These are phyloP conservation scores for Jordanella pulchra DNA, from an alignment of 2,797 vertebrate genomes.

Conservation along the genomic window DNA sequence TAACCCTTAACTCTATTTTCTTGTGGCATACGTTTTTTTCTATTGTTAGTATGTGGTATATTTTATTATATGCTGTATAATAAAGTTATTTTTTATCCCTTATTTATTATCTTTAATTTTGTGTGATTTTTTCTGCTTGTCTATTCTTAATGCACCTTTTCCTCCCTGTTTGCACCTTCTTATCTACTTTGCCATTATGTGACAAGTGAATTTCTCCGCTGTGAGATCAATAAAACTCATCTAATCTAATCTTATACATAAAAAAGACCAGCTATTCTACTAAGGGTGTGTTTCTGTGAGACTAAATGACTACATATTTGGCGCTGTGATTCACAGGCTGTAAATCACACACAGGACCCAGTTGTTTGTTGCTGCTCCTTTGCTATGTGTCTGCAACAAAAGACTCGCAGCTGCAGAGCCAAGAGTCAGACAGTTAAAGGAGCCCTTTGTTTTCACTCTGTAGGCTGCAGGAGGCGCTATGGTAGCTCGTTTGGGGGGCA, in stretches of 20 bases:
- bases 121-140: no score
- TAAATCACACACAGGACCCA: slow-evolving; percentile 21
- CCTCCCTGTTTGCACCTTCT: no score
- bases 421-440: slow-evolving; percentile 5
- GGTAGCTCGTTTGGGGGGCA: slow-evolving; percentile 41
- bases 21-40: background rate
- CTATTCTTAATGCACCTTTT: no score
- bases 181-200: no score
- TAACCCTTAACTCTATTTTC: background rate
- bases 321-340: slow-evolving; percentile 10
- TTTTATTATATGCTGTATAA: no score
- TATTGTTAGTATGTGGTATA: background rate
- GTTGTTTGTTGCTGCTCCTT: slow-evolving; percentile 41
- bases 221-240: no score
- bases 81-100: background rate
- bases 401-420: slow-evolving; percentile 54
- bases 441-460: background rate
- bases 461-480: slow-evolving; percentile 75
- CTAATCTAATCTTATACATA: no score
- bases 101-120: no score
- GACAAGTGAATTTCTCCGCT: no score
- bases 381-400: slow-evolving; percentile 48
- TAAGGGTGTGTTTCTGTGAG: background rate
- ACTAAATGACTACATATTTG: slow-evolving; percentile 14
- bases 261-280: background rate